Conservation (phyloP, 2,888 invertebrate species). For the Sphecodes monilicornis region DNA sequence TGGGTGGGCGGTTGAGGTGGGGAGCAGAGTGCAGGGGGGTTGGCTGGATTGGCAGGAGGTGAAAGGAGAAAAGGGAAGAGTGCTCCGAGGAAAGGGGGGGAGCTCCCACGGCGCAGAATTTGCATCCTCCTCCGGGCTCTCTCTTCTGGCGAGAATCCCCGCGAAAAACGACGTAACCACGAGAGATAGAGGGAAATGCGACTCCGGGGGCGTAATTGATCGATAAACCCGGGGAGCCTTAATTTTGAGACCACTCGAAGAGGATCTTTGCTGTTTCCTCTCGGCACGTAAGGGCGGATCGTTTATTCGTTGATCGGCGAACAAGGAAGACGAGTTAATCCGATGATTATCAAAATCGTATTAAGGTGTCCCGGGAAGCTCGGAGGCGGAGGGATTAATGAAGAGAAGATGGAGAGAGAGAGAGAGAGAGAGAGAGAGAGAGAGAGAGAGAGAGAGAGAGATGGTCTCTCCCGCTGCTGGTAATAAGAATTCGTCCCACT, state of each 20-base stretch:
- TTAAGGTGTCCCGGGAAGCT: constrained; percentile 33
- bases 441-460: neutral
- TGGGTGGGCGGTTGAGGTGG: constrained; percentile 70
- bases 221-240: constrained; percentile 7
- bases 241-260: neutral
- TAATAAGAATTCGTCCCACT: constrained; percentile 70
- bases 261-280: constrained; percentile 1
- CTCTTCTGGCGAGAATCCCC: neutral
- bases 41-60: constrained; percentile 65
- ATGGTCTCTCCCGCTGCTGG: constrained; percentile 9
- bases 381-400: constrained; percentile 48
- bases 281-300: constrained; percentile 9
- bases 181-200: neutral
- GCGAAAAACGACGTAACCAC: neutral
- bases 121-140: constrained; percentile 59
- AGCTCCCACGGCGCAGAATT: constrained; percentile 70
- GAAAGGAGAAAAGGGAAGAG: constrained; percentile 53
- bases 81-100: constrained; percentile 3
- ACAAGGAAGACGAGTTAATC: constrained; percentile 45
- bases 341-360: constrained; percentile 64
- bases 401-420: constrained; percentile 20
- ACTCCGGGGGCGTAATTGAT: neutral
- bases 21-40: constrained; percentile 2
- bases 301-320: constrained; percentile 33
- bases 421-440: neutral